Evolutionary conservation across 2,113 vertebrate species (phyloP), one percentile per base, ranked within the genome.

Genomic region (Pygathrix nemaeus): DNA sequence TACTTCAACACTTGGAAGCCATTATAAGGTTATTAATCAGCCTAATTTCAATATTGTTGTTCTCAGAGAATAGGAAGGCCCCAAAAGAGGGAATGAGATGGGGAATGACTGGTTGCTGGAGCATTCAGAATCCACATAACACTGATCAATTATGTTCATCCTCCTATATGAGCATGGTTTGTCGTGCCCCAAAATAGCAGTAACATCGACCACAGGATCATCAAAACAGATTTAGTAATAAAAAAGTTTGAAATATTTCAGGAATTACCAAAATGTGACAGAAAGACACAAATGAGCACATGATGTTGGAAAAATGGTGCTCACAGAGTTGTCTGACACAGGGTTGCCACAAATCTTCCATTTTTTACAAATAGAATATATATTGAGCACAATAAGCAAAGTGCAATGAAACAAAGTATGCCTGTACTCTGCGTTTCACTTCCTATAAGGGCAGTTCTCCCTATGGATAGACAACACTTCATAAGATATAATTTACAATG

Each of bases 401-500:
- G 59, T 61, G 59, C 59, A 61, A 13, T 61, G 59, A 30, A 61
- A 75, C 5, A 23, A 75, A 23, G 23, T 27, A 40, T 27, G 72
- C 38, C 21, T 25, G 21, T 17, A 35, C 11, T 40, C 12, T 61
- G n/a, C 12, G 91, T 93, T 93, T 61, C 30, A 92, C 3, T 79
- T 81, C 75, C 61, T 55, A 43, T 82, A 81, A 43, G 92, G n/a
- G 20, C 45, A 83, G 11, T 84, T 80, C 83, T 52, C 21, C 52
- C 27, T 68, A 61, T 8, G 21, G n/a, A 80, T 0, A 80, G 30
- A 70, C 93, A 83, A 92, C 5, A 45, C 18, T 76, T 80, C 30
- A 82, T 61, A 76, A 94, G 83, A 55, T 66, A 87, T 25, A 66
- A 95, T 79, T 92, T 87, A 43, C 59, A 89, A 92, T 11, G 40